Evolutionary conservation across 2,888 invertebrate species (phyloP), one percentile per base, ranked within the genome.

Genomic region (Drosophila tripunctata): DNA sequence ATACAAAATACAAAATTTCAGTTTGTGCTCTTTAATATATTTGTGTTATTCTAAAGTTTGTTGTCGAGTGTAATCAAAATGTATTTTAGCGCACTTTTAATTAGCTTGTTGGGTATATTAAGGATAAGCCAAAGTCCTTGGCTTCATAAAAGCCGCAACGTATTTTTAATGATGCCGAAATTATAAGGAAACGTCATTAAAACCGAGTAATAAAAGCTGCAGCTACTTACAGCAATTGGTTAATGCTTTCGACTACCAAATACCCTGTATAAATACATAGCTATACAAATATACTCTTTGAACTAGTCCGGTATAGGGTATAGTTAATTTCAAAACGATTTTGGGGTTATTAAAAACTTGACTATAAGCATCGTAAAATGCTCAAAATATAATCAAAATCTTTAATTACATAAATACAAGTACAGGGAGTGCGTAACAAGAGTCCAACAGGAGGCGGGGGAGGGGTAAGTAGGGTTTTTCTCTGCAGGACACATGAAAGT

Each of bases 331-430:
- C 17, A 47, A 61, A 45, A 47, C 33, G 7, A n/a, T 12, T 12
- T 51, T 50, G 57, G 58, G 58, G 51, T 52, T 58, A 58, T 64
- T 58, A 58, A 58, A 55, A 55, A 51, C 36, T 67, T 40, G 38
- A 61, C 36, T 27, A 30, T 31, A 45, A 31, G 43, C 38, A 14
- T 54, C 69, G 44, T 58, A 43, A 54, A 63, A 55, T 60, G 44
- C 38, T 43, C 36, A 41, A 51, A 52, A 70, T 27, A 55, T 70
- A 60, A 69, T 65, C 21, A 70, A 40, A 51, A 61, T 61, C 54
- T 57, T 65, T 58, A 66, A 62, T 66, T 71, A 65, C 70, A 51
- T 44, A 35, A 57, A 38, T 41, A 61, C 24, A 54, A 40, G 45
- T 10, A 27, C 22, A 30, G 19, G n/a, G n/a, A 5, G 38, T 22